Evolutionary conservation across 2,888 invertebrate genomes (phyloP), one percentile per base, ranked within the genome.

Genomic region (Shargacucullia verbasci): DNA sequence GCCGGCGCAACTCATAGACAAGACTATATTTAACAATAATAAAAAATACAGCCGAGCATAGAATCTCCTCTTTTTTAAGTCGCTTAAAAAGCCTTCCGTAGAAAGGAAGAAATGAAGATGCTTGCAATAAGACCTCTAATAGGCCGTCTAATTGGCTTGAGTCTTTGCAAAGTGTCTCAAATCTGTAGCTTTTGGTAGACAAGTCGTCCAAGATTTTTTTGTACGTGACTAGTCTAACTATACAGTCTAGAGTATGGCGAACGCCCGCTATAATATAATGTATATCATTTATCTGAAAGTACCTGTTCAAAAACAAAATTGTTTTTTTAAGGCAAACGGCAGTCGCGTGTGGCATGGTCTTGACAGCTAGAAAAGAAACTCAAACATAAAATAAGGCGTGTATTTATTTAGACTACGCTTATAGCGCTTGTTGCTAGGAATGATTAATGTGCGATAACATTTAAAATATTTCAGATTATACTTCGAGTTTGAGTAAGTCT

Each of bases 291-390:
- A 40, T 27, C 34, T 40, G 38, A 15, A 29, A 37, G 13, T 35
- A 37, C 43, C 41, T 25, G 55, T 57, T 53, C 56, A 27, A 35
- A 54, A 61, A 58, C 37, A 44, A 25, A 59, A 71, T 59, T 64
- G 59, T 64, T 62, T 53, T 66, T 50, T 47, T 41, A 60, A 63
- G 49, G 45, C 37, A 50, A 62, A 34, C 67, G 39, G 34, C 48
- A 39, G 64, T 50, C 31, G 67, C 71, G 72, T 74, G 72, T 66
- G 41, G 54, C 47, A 27, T 73, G 68, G 46, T 71, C 54, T 46
- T 73, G 68, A 68, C 73, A 64, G 61, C 11, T 57, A 49, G 39
- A 58, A 62, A 67, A 59, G 67, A 57, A 64, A 61, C 49, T 45
- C 53, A 54, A 61, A 56, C 45, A 20, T 43, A 46, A 70, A 67